These are phyloP conservation scores for Drosophila picticornis DNA, from an alignment of 2,888 invertebrate genomes.

Conservation along the genomic window DNA sequence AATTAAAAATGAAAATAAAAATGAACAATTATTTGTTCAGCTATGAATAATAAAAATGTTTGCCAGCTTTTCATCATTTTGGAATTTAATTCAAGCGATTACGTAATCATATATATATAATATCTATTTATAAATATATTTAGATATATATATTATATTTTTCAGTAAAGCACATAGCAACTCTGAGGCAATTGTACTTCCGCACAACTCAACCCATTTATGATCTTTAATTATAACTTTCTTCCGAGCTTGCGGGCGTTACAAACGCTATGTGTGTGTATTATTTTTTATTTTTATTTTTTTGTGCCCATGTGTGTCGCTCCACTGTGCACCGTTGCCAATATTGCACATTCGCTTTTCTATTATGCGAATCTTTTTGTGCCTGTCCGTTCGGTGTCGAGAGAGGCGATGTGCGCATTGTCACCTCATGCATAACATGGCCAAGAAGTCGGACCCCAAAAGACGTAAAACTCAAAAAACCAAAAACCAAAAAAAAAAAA, in stretches of 20 bases:
- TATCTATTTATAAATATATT: not conserved
- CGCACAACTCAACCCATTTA: slow-evolving; percentile 10
- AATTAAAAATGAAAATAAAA: not conserved
- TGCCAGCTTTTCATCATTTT: not conserved
- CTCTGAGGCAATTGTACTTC: slow-evolving; percentile 1
- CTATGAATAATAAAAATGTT: not conserved
- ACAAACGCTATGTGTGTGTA: not conserved
- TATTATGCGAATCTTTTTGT: slow-evolving; percentile 21
- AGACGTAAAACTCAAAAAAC: not conserved
- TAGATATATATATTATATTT: not conserved
- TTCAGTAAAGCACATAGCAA: too few relatives aligned
- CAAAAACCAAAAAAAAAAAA: not conserved
- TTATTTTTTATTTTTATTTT: not conserved
- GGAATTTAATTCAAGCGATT: not conserved
- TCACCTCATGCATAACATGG: slow-evolving; percentile 73
- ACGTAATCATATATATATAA: not conserved
- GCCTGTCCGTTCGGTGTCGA: slow-evolving; percentile 32
- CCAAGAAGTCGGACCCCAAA: slow-evolving; percentile 50
- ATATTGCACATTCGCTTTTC: slow-evolving; percentile 45
- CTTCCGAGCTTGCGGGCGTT: not conserved
- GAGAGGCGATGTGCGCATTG: slow-evolving; percentile 58
- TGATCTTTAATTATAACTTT: slow-evolving; percentile 8
- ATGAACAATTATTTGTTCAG: not conserved
- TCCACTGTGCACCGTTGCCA: slow-evolving; percentile 36
- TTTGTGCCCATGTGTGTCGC: not conserved